These are phyloP conservation scores for Drosophila sucinea DNA, from an alignment of 1,140 invertebrate species.

Conservation along the genomic window DNA sequence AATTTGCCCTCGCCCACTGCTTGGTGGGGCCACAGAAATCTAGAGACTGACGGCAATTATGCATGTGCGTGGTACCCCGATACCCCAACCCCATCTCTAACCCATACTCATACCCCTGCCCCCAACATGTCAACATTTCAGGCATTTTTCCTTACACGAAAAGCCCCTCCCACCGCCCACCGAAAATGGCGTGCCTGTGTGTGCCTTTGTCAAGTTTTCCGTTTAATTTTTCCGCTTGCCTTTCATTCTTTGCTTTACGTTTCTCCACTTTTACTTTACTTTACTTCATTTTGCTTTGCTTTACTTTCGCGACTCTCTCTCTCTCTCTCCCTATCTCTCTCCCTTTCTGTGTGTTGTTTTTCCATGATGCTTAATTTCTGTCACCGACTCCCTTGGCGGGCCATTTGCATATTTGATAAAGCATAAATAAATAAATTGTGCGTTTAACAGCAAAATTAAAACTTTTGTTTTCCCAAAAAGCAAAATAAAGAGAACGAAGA, in stretches of 20 bases:
- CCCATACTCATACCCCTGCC: neutral
- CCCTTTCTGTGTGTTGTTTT: neutral
- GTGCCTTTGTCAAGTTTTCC: conserved; percentile 19
- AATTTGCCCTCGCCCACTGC: conserved; percentile 26
- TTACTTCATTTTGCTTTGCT: conserved; percentile 5
- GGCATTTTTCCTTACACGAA: conserved; percentile 36
- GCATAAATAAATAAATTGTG: conserved; percentile 69
- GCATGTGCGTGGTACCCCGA: conserved; percentile 20
- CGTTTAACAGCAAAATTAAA: conserved; percentile 57
- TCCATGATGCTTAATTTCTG: conserved; percentile 71
- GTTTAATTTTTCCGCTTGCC: conserved; percentile 35
- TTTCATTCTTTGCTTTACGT: conserved; percentile 20
- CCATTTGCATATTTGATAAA: conserved; percentile 71
- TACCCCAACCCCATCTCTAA: neutral
- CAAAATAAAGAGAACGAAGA: neutral
- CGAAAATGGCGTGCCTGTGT: conserved; percentile 38
- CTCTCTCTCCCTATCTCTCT: too few species aligned
- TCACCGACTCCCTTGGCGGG: conserved; percentile 37
- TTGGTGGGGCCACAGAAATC: conserved; percentile 1
- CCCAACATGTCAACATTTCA: conserved; percentile 28
- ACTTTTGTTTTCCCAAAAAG: conserved; percentile 32
- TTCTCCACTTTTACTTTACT: conserved; percentile 12
- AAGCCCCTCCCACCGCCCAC: conserved; percentile 19
- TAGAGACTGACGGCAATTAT: conserved; percentile 27
- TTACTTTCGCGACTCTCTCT: neutral